phyloP scores from a whole-genome alignment of 2,888 invertebrate species.

The Choreutis nemorana region DNA sequence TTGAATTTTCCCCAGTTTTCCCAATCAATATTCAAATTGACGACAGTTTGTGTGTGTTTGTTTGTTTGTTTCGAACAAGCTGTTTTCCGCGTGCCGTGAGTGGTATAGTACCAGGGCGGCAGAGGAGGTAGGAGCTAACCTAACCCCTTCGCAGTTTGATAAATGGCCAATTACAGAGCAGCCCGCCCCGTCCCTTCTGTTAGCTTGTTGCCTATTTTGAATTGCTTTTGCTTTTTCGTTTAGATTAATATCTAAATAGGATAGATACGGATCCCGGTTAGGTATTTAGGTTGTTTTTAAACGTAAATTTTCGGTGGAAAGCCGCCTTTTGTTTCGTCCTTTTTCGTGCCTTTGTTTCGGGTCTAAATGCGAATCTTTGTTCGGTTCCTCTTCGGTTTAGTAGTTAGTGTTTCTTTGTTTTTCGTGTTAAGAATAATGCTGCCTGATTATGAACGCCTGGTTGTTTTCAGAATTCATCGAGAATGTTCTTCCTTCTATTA shows the following conservation, averaged over 20 bases:
- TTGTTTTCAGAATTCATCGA: conserved; percentile 7
- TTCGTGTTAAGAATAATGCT: conserved; percentile 10
- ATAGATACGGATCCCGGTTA: conserved; percentile 64
- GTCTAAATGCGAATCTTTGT: conserved; percentile 34
- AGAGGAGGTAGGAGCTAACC: conserved; percentile 45
- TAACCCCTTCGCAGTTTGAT: conserved; percentile 68
- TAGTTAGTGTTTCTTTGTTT: conserved; percentile 31
- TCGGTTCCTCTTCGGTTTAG: conserved; percentile 13
- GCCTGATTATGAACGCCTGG: conserved; percentile 10
- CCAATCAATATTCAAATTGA: neutral
- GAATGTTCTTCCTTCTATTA: no score
- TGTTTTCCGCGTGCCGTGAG: conserved; percentile 22
- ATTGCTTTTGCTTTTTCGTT: conserved; percentile 67
- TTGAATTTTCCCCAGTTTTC: neutral
- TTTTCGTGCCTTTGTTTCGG: conserved; percentile 47
- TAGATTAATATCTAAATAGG: conserved; percentile 68
- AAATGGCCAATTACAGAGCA: conserved; percentile 66
- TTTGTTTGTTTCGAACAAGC: conserved; percentile 18
- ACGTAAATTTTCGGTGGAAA: conserved; percentile 51
- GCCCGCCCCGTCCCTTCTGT: conserved; percentile 60
- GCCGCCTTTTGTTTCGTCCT: conserved; percentile 35
- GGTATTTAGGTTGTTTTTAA: conserved; percentile 66
- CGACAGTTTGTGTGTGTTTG: conserved; percentile 10
- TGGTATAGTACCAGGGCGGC: conserved; percentile 37
- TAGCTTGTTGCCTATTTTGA: conserved; percentile 67